These are phyloP conservation scores for Chaetodon trifascialis DNA, from an alignment of 2,113 vertebrate species.

Conservation along the genomic window DNA sequence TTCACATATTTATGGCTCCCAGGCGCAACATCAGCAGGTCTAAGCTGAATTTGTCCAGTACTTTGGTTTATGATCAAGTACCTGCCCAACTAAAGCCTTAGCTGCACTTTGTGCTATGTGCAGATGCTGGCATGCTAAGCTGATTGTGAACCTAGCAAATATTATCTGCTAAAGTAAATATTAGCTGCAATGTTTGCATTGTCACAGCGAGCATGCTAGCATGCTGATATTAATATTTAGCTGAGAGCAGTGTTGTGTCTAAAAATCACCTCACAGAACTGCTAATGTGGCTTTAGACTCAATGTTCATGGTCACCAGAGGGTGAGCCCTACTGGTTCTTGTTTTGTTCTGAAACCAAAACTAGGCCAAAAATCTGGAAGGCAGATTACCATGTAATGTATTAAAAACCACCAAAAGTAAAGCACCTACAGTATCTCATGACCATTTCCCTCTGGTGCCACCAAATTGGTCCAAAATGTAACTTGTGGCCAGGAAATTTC, in stretches of 20 bases:
- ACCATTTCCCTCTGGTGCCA: no score
- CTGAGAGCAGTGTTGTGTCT: neutral
- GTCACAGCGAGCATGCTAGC: no score
- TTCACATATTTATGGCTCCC: neutral
- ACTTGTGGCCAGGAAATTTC: neutral
- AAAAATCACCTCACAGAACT: no score
- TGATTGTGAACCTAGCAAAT: neutral
- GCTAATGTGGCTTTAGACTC: neutral
- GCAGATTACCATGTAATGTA: neutral
- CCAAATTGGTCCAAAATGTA: neutral
- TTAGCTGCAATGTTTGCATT: neutral
- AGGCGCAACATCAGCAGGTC: neutral
- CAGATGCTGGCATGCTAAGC: neutral
- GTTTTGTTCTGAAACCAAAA: neutral
- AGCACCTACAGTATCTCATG: neutral
- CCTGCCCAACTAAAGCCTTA: neutral
- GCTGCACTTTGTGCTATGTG: neutral
- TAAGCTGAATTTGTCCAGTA: neutral
- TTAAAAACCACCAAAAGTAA: neutral
- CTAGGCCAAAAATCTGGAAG: neutral
- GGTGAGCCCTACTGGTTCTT: neutral
- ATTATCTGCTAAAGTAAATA: neutral
- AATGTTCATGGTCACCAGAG: neutral
- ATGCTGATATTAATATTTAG: neutral
- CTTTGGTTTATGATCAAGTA: neutral